Conservation (phyloP, 2,113 vertebrate genomes). For the Gulo gulo region DNA sequence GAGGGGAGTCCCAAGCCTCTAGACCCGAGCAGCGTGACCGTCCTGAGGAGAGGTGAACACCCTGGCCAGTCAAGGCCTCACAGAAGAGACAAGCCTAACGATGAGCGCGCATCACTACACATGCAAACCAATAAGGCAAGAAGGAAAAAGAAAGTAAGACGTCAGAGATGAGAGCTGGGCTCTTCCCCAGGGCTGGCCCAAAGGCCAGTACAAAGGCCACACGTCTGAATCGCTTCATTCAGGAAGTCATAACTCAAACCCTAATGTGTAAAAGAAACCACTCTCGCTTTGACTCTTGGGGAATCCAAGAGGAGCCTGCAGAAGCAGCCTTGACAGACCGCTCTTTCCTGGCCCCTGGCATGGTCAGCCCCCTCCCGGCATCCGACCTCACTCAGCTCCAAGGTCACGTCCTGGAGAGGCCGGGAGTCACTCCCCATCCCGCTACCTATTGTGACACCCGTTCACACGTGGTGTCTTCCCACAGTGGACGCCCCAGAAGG, state of each 20-base stretch:
- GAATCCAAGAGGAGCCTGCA: not conserved
- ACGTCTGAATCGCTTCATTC: rapidly evolving
- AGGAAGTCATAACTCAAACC: not conserved
- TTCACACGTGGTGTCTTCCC: not conserved
- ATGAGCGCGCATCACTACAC: rapidly evolving
- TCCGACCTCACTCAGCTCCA: not conserved
- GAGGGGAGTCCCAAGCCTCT: not conserved
- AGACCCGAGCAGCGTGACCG: not conserved
- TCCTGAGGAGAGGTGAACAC: too few relatives aligned
- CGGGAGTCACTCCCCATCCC: rapidly evolving
- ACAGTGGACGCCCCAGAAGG: rapidly evolving
- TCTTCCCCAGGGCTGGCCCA: not conserved
- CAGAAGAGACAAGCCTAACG: not conserved
- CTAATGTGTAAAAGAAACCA: not conserved
- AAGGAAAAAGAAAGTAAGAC: not conserved
- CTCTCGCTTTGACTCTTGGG: rapidly evolving
- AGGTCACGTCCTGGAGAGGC: not conserved
- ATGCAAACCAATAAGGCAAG: rapidly evolving
- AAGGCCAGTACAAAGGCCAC: not conserved
- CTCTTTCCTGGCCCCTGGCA: not conserved
- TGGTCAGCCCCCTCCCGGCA: not conserved
- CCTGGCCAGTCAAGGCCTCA: not conserved
- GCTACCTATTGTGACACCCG: rapidly evolving
- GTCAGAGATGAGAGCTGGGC: not conserved
- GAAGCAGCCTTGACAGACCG: not conserved